Evolutionary conservation across 1,140 invertebrate genomes (phyloP).

Genomic region (Heliconius hermathena): DNA sequence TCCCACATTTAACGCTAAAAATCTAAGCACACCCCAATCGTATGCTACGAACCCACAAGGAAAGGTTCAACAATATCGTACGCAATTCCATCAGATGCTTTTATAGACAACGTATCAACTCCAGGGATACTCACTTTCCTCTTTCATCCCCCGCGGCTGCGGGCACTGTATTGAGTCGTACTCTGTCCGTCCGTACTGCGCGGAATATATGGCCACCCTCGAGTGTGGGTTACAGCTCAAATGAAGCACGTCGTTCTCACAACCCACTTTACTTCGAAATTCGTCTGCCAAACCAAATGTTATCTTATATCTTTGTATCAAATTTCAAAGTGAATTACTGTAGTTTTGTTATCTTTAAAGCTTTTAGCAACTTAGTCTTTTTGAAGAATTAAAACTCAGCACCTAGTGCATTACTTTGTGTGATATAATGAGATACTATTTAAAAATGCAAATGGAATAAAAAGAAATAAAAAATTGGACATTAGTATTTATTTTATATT

Average conservation of each 20-base stretch:
- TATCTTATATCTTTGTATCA: constrained; percentile 30
- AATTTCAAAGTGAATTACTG: constrained; percentile 21
- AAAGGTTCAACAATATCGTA: constrained; percentile 30
- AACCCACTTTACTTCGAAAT: constrained; percentile 94
- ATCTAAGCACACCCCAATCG: not conserved
- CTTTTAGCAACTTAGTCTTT: constrained; percentile 37
- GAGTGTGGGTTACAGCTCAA: constrained; percentile 91
- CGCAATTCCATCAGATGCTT: constrained; percentile 40
- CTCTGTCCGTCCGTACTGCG: constrained; percentile 93
- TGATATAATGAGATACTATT: constrained; percentile 4
- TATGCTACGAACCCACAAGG: constrained; percentile 23
- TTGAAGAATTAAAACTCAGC: constrained; percentile 39
- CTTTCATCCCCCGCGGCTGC: constrained; percentile 90
- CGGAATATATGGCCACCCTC: constrained; percentile 94
- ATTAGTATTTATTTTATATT: not conserved
- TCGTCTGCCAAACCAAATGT: constrained; percentile 86
- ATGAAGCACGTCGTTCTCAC: constrained; percentile 93
- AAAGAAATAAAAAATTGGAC: not conserved
- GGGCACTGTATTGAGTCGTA: constrained; percentile 95
- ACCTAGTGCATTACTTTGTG: constrained; percentile 34
- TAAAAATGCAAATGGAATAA: constrained; percentile 12
- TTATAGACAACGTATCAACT: constrained; percentile 40
- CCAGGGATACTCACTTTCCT: constrained; percentile 89
- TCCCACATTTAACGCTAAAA: constrained; percentile 1
- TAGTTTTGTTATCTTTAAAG: constrained; percentile 31